Percentiles rank a stretch among this genome's conserved stretches.
phyloP scores from a whole-genome alignment of 2,113 vertebrate species.

The Zosterops borbonicus region DNA sequence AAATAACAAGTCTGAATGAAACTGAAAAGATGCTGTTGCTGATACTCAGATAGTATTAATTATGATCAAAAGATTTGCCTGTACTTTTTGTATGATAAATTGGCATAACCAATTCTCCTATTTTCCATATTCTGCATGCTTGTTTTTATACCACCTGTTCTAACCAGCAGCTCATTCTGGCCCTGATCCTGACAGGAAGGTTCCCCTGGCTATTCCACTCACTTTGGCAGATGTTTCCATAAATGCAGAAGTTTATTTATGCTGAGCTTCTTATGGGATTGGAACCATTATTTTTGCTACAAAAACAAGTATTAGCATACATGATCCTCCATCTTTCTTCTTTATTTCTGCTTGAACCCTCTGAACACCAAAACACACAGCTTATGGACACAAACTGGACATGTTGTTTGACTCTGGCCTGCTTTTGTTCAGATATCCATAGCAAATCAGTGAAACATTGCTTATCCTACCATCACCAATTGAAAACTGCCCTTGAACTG shows the following conservation, averaged over 20 bases:
- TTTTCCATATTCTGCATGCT: neutral
- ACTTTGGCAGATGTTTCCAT: neutral
- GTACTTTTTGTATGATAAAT: neutral
- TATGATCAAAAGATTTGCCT: neutral
- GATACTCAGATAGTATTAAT: neutral
- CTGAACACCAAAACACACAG: neutral
- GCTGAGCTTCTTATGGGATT: neutral
- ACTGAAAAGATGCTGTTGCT: neutral
- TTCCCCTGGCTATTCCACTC: neutral
- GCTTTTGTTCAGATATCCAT: neutral
- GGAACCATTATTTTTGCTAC: neutral
- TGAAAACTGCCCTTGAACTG: neutral
- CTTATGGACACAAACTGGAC: neutral
- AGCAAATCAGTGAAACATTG: neutral
- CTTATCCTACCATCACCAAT: neutral
- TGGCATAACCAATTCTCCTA: neutral
- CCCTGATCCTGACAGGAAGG: neutral
- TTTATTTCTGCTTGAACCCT: neutral
- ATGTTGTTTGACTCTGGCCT: neutral
- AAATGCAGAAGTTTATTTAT: neutral
- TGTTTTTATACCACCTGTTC: slow-evolving; percentile 1
- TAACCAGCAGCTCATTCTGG: neutral
- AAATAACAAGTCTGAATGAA: neutral
- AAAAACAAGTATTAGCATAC: neutral
- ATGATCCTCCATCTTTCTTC: neutral